Percentiles rank a stretch among this genome's conserved stretches.
These are phyloP conservation scores for Mythimna albipuncta DNA, from an alignment of 2,888 invertebrate species.

Conservation along the genomic window DNA sequence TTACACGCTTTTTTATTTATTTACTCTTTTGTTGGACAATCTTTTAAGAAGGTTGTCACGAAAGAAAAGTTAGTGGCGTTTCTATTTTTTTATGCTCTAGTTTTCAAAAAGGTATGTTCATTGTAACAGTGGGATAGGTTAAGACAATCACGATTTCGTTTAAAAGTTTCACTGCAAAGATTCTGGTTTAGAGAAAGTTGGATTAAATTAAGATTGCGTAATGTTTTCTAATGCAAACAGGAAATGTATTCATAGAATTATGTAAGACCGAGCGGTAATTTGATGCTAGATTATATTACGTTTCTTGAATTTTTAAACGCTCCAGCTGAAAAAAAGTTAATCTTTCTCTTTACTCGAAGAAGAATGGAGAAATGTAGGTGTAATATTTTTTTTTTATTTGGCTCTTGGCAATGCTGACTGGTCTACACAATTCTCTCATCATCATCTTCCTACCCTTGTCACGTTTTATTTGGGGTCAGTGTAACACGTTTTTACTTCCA, in stretches of 20 bases:
- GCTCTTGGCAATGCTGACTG: too few species aligned
- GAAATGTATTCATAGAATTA: conserved; percentile 58
- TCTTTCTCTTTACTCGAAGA: background rate
- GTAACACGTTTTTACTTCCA: too few species aligned
- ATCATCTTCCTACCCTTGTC: too few species aligned
- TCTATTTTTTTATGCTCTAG: conserved; percentile 46
- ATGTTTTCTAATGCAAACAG: conserved; percentile 55
- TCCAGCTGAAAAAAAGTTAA: background rate
- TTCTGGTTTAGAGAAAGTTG: conserved; percentile 59
- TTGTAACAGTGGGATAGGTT: conserved; percentile 54
- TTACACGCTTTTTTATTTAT: conserved; percentile 33
- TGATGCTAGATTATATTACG: conserved; percentile 34
- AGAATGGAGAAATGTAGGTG: background rate
- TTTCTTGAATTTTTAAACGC: conserved; percentile 31
- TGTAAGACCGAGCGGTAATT: conserved; percentile 35
- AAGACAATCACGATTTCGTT: conserved; percentile 48
- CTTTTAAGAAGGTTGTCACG: conserved; percentile 51
- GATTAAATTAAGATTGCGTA: conserved; percentile 51
- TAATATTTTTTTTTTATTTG: too few species aligned
- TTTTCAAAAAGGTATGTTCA: conserved; percentile 41
- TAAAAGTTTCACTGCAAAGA: conserved; percentile 55
- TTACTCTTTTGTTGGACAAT: conserved; percentile 49
- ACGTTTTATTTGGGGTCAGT: too few species aligned
- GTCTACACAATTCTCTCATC: too few species aligned
- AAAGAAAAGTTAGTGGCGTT: conserved; percentile 47